Evolutionary conservation across 2,113 vertebrate species (phyloP).

Genomic region (Sebastes schlegelii): DNA sequence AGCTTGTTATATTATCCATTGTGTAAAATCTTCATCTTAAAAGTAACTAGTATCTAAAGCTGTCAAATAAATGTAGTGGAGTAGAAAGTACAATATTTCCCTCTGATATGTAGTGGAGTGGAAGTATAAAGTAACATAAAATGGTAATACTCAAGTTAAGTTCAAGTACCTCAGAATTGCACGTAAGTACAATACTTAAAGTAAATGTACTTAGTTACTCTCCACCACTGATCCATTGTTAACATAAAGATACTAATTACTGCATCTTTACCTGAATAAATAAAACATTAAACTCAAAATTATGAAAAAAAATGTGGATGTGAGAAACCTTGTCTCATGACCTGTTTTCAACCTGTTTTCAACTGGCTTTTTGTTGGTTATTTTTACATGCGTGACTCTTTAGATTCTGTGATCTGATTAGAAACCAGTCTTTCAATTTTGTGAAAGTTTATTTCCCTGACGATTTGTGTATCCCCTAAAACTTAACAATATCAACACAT

Average conservation of each 20-base stretch:
- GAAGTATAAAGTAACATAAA: no score
- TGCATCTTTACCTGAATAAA: background rate
- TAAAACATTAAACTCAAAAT: background rate
- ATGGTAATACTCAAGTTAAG: no score
- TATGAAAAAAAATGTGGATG: background rate
- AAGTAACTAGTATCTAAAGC: no score
- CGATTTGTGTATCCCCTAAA: background rate
- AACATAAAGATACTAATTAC: constrained; percentile 3
- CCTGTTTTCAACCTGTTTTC: background rate
- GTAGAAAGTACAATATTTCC: no score
- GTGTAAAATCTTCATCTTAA: no score
- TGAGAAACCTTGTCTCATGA: background rate
- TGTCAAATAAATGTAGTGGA: no score
- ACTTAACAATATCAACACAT: background rate
- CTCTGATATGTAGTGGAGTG: no score
- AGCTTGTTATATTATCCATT: no score
- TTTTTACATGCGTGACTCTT: background rate
- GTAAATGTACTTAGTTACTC: no score
- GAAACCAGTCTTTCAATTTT: background rate
- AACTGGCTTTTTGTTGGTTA: background rate
- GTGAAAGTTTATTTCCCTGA: background rate
- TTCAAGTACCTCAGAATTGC: no score
- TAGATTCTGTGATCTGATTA: background rate
- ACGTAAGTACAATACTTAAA: no score
- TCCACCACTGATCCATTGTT: background rate